phyloP scores from a whole-genome alignment of 2,113 vertebrate genomes.

The Carassius carassius region DNA sequence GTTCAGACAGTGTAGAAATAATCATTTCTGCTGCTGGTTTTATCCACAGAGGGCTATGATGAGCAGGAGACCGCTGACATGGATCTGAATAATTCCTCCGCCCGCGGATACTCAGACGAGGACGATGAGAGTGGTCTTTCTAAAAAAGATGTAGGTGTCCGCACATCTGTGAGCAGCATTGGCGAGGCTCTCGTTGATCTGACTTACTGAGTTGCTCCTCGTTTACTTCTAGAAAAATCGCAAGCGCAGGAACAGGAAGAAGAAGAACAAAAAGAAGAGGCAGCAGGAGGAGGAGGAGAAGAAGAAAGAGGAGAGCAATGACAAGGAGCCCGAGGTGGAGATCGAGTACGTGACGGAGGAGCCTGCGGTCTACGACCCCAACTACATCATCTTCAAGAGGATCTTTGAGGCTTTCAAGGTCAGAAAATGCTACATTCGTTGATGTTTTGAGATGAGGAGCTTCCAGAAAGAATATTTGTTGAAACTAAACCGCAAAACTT shows the following conservation, averaged over 20 bases:
- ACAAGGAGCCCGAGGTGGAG: conserved; percentile 80
- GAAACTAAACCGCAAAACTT: not conserved
- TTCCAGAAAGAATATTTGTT: not conserved
- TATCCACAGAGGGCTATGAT: conserved; percentile 67
- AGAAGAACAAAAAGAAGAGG: conserved; percentile 81
- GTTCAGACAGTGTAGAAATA: not conserved
- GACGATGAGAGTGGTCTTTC: conserved; percentile 77
- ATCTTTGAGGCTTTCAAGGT: conserved; percentile 95
- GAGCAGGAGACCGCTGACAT: conserved; percentile 78
- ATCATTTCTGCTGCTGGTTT: not conserved
- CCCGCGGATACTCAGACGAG: conserved; percentile 76
- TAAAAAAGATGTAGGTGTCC: conserved; percentile 82
- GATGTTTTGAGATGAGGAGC: not conserved
- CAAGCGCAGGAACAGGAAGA: conserved; percentile 87
- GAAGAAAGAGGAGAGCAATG: conserved; percentile 45
- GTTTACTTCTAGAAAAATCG: conserved; percentile 80
- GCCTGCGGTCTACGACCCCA: conserved; percentile 89
- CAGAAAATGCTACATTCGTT: not conserved
- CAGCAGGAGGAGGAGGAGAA: conserved; percentile 74
- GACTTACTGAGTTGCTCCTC: not conserved
- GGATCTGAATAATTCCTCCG: conserved; percentile 70
- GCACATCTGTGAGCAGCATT: not conserved
- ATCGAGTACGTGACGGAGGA: conserved; percentile 90
- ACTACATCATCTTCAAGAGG: conserved; percentile 91
- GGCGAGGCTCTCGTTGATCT: not conserved